Evolutionary conservation across 2,888 invertebrate genomes (phyloP).

Genomic region (Nebria salina): DNA sequence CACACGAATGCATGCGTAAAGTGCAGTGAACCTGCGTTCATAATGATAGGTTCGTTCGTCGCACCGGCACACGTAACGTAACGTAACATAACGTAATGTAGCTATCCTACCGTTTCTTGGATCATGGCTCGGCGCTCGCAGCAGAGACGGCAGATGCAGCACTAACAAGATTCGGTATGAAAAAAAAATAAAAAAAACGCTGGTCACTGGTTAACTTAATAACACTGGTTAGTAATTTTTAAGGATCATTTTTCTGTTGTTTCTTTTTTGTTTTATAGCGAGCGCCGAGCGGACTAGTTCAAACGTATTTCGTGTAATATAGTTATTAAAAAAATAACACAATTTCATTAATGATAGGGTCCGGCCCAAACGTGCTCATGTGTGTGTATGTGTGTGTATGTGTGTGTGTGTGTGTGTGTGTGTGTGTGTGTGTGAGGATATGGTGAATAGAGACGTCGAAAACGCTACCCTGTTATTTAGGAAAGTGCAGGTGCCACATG

Average conservation of each 20-base stretch:
- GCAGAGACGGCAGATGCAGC: conserved; percentile 19
- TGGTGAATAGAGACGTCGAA: conserved; percentile 49
- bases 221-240: conserved; percentile 23
- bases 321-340: conserved; percentile 53
- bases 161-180: conserved; percentile 45
- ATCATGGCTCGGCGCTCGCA: not conserved
- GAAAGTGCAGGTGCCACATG: conserved; percentile 49
- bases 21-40: conserved; percentile 38
- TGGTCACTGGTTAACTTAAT: conserved; percentile 39
- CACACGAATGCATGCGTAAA: conserved; percentile 7
- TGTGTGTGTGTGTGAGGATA: conserved; percentile 36
- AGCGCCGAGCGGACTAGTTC: conserved; percentile 22
- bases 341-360: conserved; percentile 55
- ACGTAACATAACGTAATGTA: conserved; percentile 4
- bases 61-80: conserved; percentile 6
- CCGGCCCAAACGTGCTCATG: conserved; percentile 17
- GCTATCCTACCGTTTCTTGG: not conserved
- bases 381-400: conserved; percentile 42
- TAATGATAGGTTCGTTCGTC: conserved; percentile 31
- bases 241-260: conserved; percentile 11
- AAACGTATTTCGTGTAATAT: conserved; percentile 49
- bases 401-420: conserved; percentile 11
- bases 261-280: not conserved
- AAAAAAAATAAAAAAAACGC: conserved; percentile 20
- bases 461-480: conserved; percentile 50